These are phyloP conservation scores for Sebastes steindachneri DNA, from an alignment of 2,797 vertebrate genomes.

Conservation along the genomic window DNA sequence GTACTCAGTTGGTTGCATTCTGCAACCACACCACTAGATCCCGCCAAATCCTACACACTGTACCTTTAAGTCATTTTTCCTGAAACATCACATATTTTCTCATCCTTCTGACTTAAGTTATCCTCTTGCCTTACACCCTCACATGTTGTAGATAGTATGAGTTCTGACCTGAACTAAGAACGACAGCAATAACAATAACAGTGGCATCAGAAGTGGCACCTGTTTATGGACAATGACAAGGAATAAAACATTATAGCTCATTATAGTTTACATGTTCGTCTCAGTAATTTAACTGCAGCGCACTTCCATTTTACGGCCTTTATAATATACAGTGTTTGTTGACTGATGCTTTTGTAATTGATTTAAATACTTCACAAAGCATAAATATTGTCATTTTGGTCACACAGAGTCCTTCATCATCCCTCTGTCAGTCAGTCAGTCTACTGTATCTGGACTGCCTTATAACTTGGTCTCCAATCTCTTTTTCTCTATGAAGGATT, in stretches of 20 bases:
- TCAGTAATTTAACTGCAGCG: background rate
- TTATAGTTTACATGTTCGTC: background rate
- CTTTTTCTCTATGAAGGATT: slow-evolving; percentile 18
- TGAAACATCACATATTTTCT: background rate
- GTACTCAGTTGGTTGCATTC: no score
- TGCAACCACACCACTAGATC: no score
- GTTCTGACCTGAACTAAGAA: background rate
- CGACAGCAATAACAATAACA: background rate
- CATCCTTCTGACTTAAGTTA: background rate
- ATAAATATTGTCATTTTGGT: background rate
- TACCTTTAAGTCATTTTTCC: background rate
- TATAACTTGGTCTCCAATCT: slow-evolving; percentile 73
- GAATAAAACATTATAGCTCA: background rate
- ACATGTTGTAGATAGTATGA: background rate
- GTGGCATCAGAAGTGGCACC: background rate
- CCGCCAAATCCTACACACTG: no score
- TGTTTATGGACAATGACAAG: background rate
- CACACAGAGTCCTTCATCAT: background rate
- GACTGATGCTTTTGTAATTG: background rate
- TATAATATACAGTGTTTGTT: background rate
- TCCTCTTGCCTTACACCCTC: background rate
- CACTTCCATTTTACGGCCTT: background rate
- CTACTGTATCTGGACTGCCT: background rate
- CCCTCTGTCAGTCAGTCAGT: background rate
- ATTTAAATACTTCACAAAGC: background rate